A percentile compares a stretch with the other conserved stretches of the same genome.
These are phyloP conservation scores for Tachyglossus aculeatus DNA, from an alignment of 2,797 vertebrate species.

Conservation along the genomic window DNA sequence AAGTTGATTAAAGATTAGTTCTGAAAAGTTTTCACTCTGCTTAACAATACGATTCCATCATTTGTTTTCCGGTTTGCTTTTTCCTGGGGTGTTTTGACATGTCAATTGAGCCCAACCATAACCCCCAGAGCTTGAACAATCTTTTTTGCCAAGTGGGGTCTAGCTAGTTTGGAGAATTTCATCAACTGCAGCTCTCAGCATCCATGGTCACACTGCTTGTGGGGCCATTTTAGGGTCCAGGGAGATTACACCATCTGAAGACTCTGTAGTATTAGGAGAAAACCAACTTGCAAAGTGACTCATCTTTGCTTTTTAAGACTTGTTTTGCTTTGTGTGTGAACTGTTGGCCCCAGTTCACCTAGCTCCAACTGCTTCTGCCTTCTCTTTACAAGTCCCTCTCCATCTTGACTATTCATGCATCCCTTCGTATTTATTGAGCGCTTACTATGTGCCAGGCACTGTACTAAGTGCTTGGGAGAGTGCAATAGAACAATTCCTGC, in stretches of 20 bases:
- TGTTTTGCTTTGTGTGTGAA: conserved; percentile 30
- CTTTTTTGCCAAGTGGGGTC: too few relatives aligned
- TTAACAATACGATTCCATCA: not conserved
- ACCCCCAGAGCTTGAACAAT: too few relatives aligned
- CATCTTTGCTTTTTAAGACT: conserved; percentile 32
- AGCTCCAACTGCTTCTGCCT: conserved; percentile 39
- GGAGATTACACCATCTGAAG: conserved; percentile 5
- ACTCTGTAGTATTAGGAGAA: conserved; percentile 8
- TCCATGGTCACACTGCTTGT: not conserved
- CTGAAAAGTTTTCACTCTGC: not conserved
- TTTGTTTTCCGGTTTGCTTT: not conserved
- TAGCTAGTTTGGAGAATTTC: not conserved
- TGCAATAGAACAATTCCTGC: too few relatives aligned
- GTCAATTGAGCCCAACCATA: not conserved
- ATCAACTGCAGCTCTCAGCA: not conserved
- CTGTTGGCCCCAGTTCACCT: conserved; percentile 31
- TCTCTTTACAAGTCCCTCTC: conserved; percentile 26
- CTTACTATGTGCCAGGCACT: too few relatives aligned
- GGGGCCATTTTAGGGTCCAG: not conserved
- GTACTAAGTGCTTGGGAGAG: too few relatives aligned
- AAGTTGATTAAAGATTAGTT: conserved; percentile 9
- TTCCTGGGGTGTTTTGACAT: conserved; percentile 11
- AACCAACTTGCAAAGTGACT: conserved; percentile 11
- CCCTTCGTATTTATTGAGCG: too few relatives aligned
- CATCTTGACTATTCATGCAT: too few relatives aligned